phyloP scores from a whole-genome alignment of 2,113 vertebrate genomes.

The Apodemus sylvaticus region DNA sequence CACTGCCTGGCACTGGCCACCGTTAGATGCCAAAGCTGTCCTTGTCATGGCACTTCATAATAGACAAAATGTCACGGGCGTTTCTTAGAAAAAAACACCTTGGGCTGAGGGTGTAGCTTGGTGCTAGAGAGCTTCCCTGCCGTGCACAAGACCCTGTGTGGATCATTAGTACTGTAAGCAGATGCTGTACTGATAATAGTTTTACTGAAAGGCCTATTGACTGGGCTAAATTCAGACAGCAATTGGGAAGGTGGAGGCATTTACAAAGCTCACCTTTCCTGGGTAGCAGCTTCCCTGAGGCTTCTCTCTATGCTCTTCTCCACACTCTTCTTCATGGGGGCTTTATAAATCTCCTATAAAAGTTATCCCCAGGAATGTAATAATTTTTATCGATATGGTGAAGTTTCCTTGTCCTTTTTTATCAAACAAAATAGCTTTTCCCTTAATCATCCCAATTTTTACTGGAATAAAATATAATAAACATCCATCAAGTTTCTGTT shows the following conservation, averaged over 20 bases:
- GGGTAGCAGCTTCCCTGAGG: neutral
- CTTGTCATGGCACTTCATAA: neutral
- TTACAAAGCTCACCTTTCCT: neutral
- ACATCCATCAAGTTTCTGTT: neutral
- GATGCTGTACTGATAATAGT: neutral
- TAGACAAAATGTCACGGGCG: neutral
- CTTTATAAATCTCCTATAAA: neutral
- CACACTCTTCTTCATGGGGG: neutral
- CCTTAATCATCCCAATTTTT: constrained; percentile 25
- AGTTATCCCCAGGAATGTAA: constrained; percentile 13
- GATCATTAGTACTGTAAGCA: neutral
- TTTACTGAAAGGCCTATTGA: neutral
- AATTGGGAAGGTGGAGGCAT: neutral
- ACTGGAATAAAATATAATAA: constrained; percentile 3
- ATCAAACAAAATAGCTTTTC: constrained; percentile 38
- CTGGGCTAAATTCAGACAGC: neutral
- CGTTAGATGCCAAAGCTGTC: neutral
- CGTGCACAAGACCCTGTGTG: neutral
- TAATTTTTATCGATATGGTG: constrained; percentile 44
- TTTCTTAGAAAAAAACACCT: neutral
- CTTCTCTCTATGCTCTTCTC: neutral
- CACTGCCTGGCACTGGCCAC: too few species aligned
- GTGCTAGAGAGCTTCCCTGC: neutral
- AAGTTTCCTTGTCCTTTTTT: neutral
- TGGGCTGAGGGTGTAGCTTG: neutral